Conservation (phyloP, 2,797 vertebrate genomes). For the Sebastes trivittatus region DNA sequence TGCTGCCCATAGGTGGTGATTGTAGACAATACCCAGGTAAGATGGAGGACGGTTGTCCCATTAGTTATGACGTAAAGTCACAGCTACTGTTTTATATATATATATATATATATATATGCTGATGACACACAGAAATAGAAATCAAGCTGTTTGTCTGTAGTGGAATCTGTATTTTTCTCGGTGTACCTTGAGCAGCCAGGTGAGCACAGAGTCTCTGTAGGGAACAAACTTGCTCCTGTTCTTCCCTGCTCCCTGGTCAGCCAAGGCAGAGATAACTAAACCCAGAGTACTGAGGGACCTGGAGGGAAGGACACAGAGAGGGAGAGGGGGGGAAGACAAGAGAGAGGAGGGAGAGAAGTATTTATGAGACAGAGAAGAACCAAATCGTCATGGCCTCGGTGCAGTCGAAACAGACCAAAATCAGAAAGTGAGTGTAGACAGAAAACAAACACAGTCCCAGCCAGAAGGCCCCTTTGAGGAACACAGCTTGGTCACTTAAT, state of each 20-base stretch:
- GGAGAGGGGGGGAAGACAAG: too few relatives aligned
- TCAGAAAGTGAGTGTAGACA: neutral
- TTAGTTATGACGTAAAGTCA: too few relatives aligned
- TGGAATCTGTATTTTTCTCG: neutral
- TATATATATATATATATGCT: too few relatives aligned
- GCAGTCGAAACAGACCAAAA: neutral
- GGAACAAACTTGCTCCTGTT: slow-evolving; percentile 92
- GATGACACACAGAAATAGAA: neutral
- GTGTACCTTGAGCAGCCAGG: slow-evolving; percentile 90
- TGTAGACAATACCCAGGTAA: too few relatives aligned
- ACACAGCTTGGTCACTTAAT: neutral
- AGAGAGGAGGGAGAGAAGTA: neutral
- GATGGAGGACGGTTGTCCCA: too few relatives aligned
- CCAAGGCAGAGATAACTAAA: slow-evolving; percentile 84
- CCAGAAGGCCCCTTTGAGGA: neutral
- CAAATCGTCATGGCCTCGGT: neutral
- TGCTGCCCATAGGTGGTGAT: too few relatives aligned
- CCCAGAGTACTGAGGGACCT: slow-evolving; percentile 86
- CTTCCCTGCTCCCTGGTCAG: slow-evolving; percentile 87
- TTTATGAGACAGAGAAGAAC: neutral
- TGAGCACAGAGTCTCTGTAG: slow-evolving; percentile 93
- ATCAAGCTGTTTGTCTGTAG: neutral
- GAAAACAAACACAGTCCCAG: neutral
- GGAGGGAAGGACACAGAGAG: neutral
- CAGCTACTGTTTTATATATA: too few relatives aligned